Evolutionary conservation across 1,140 invertebrate genomes (phyloP), one percentile per base, ranked within the genome.

Genomic region (Atopsyche davidsoni): DNA sequence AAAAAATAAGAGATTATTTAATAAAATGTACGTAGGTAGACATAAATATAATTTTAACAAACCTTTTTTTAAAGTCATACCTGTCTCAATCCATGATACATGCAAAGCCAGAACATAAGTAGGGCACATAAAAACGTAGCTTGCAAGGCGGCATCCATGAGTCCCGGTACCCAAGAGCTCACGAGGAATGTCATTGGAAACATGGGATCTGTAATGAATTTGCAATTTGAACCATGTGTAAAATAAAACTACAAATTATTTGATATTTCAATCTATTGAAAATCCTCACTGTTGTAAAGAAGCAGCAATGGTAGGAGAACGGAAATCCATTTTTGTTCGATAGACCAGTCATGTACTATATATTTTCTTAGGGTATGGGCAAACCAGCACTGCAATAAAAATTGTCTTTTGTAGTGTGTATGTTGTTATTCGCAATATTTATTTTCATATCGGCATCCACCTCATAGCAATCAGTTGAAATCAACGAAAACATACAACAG

Each of bases 251-350:
- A 4, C n/a, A n/a, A 28, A 28, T 28, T n/a, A 28, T 28, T 28
- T 28, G 24, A 28, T 28, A 28, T n/a, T 28, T 7, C 6, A 28
- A 28, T 28, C 24, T 7, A 28, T 28, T 28, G 14, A 14, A 42
- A 50, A 49, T 19, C 21, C 78, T 79, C 75, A 96, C 93, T 91
- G 75, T 98, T 89, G 63, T 95, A 96, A 16, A 96, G 75, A 42
- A 97, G 75, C 1, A 97, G 73, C 1, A 95, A 68, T n/a, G 92
- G 91, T 51, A 98, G 72, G 18, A 98, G 73, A 17, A 93, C 69
- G 1, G 89, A 89, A 60, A 96, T 83, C 94, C 94, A 98, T 70
- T 92, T 94, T 64, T 98, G 94, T 72, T 98, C 95, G 58, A 96
- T 95, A 3, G 94, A 94, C 94, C 94, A 98, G 69, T 96, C 92